A percentile compares a stretch with the other conserved stretches of the same genome.
phyloP scores from a whole-genome alignment of 2,797 vertebrate species.

The Diplodus puntazzo region DNA sequence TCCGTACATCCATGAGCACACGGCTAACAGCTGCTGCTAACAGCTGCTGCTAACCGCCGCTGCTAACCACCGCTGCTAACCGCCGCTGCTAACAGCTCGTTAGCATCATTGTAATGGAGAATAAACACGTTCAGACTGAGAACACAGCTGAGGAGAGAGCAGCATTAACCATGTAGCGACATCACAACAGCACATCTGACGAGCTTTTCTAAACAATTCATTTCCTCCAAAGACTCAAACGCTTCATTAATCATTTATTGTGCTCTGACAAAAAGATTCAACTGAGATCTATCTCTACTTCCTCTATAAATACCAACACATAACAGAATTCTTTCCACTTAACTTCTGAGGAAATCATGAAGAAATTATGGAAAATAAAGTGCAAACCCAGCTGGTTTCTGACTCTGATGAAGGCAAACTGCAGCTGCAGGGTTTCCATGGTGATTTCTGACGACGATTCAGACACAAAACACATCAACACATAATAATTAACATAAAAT shows the following conservation, averaged over 20 bases:
- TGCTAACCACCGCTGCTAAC: background rate
- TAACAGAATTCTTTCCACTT: background rate
- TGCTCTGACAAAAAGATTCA: constrained; percentile 25
- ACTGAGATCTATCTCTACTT: background rate
- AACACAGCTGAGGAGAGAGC: background rate
- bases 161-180: background rate
- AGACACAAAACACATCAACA: background rate
- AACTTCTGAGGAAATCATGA: background rate
- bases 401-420: constrained; percentile 9
- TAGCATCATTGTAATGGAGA: too few relatives aligned
- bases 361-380: constrained; percentile 2
- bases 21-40: background rate
- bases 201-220: background rate
- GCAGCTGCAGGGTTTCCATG: background rate
- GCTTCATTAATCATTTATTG: constrained; percentile 17
- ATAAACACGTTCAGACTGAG: too few relatives aligned
- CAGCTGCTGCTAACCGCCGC: too few relatives aligned
- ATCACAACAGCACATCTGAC: background rate
- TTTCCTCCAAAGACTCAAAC: background rate
- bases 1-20: background rate
- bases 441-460: background rate
- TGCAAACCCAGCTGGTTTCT: constrained; percentile 26
- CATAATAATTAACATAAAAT: constrained; percentile 21
- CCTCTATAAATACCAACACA: constrained; percentile 8
- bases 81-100: background rate